A percentile compares a stretch with the other conserved stretches of the same genome.
Conservation (phyloP, 2,888 invertebrate genomes). For the Aspidapion aeneum region DNA sequence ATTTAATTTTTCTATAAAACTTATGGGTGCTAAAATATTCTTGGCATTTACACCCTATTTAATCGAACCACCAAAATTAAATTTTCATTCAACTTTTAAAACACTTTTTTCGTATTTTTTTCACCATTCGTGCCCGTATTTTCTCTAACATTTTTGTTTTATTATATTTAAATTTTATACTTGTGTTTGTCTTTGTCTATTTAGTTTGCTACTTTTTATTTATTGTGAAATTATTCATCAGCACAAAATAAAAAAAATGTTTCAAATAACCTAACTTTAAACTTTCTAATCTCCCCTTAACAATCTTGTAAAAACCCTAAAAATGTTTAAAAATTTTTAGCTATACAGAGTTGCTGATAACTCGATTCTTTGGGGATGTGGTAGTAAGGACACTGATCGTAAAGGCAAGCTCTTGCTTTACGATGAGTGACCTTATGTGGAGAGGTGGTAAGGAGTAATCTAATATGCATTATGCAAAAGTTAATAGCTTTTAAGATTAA, state of each 20-base stretch:
- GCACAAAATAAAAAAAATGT: constrained; percentile 40
- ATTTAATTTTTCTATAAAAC: constrained; percentile 35
- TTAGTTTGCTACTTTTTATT: constrained; percentile 41
- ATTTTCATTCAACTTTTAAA: constrained; percentile 14
- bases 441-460: too few species aligned
- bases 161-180: constrained; percentile 43
- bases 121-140: constrained; percentile 27
- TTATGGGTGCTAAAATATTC: constrained; percentile 42
- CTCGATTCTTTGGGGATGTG: too few species aligned
- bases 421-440: too few species aligned
- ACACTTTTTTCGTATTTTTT: constrained; percentile 12
- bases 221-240: constrained; percentile 41
- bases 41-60: constrained; percentile 29
- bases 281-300: neutral
- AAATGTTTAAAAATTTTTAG: too few species aligned
- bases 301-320: neutral
- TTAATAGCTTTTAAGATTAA: too few species aligned
- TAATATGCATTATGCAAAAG: too few species aligned
- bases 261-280: neutral
- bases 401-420: too few species aligned
- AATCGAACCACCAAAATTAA: constrained; percentile 21
- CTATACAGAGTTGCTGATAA: too few species aligned
- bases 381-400: too few species aligned
- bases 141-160: constrained; percentile 38
- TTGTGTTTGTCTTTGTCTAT: constrained; percentile 38